A percentile compares a stretch with the other conserved stretches of the same genome.
Conservation (phyloP, 2,113 vertebrate genomes). For the Ardeotis arabs region DNA sequence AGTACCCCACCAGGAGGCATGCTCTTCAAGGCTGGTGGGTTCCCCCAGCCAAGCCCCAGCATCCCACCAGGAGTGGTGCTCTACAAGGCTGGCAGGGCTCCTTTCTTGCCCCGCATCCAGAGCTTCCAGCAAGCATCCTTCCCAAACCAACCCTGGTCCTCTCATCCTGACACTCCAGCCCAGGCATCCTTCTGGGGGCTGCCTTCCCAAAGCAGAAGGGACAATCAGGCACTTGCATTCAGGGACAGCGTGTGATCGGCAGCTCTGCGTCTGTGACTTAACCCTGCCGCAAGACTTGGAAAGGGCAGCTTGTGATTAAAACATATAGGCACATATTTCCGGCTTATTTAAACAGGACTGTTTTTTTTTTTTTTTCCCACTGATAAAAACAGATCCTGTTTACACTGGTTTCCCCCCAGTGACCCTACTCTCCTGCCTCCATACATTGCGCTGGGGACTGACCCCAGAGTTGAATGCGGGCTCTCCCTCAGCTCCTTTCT, state of each 20-base stretch:
- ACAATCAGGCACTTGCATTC: rapidly evolving
- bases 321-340: not conserved
- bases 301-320: not conserved
- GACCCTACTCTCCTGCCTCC: not conserved
- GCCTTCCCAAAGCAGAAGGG: not conserved
- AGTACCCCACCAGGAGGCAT: not conserved
- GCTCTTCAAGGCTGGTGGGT: rapidly evolving
- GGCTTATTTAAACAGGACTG: not conserved
- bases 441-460: not conserved
- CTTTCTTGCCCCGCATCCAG: not conserved
- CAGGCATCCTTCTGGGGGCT: rapidly evolving
- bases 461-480: not conserved
- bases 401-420: not conserved
- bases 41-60: rapidly evolving
- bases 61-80: not conserved
- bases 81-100: not conserved
- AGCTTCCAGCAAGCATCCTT: not conserved
- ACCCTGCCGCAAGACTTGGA: not conserved
- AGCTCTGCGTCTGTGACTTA: not conserved
- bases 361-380: not conserved
- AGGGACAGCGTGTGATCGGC: not conserved
- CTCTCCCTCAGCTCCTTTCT: not conserved
- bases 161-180: not conserved
- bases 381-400: constrained; percentile 37
- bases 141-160: not conserved